Conservation (phyloP, 2,888 invertebrate species). For the Eupithecia vulgata region DNA sequence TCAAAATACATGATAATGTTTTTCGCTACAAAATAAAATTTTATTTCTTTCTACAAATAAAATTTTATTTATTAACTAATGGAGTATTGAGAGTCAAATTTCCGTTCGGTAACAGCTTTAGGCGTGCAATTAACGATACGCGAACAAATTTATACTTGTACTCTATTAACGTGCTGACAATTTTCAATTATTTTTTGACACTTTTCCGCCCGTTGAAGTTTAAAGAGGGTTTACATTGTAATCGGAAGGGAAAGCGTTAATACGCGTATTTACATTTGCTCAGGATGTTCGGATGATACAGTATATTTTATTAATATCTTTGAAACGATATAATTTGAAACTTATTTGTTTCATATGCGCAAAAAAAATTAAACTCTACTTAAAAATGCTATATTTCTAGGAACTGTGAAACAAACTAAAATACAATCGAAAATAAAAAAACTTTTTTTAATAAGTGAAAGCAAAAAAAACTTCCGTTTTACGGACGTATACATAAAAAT, state of each 20-base stretch:
- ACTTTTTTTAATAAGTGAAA: no score
- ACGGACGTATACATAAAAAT: no score
- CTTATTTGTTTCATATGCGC: neutral
- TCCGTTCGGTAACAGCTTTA: slow-evolving; percentile 34
- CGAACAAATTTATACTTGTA: slow-evolving; percentile 6
- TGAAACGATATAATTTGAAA: neutral
- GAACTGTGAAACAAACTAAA: no score
- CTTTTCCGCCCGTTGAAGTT: neutral
- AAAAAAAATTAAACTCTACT: neutral
- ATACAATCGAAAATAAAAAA: no score
- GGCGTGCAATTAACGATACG: slow-evolving; percentile 31
- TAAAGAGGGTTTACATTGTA: slow-evolving; percentile 1
- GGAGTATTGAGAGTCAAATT: slow-evolving; percentile 36
- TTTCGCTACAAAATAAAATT: slow-evolving; percentile 2
- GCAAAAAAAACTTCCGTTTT: no score
- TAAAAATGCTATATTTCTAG: neutral
- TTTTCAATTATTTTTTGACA: slow-evolving; percentile 14
- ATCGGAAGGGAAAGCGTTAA: neutral
- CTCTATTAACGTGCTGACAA: slow-evolving; percentile 8
- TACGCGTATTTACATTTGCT: neutral
- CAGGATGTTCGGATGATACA: neutral
- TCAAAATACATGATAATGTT: neutral
- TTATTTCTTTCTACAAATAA: slow-evolving; percentile 10
- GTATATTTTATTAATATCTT: neutral
- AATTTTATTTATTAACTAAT: slow-evolving; percentile 22